Base-by-base conservation (phyloP, 2,797 vertebrate species). In the Sebastes hubbsi region DNA sequence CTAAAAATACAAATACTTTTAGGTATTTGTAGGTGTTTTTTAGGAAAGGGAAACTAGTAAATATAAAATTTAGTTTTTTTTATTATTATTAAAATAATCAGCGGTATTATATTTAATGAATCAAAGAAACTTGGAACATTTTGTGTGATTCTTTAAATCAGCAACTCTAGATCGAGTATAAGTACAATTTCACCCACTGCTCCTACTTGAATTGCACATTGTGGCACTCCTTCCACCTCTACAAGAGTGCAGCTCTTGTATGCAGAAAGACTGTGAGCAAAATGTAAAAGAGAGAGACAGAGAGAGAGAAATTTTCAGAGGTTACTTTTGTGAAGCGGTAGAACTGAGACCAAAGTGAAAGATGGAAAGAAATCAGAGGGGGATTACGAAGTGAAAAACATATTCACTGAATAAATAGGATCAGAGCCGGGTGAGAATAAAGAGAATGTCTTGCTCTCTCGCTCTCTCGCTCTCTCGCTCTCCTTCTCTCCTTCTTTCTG, bases 381-480 rank as follows among this genome's bases (percentile, higher is more conserved):
- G 86, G 82, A 88, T 93, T 90, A 87, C 22, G 56, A 60, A 88
- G 82, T 71, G 81, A 82, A 89, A 91, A 88, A 90, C 86, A 90
- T 54, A 91, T 85, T 87, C 78, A 79, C 75, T 80, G 86, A 89
- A 90, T 91, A 91, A 93, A 94, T 80, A 93, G 76, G 86, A 92
- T 92, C 90, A 92, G 86, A 91, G 89, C 65, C 18, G 29, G 77
- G 14, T 60, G 71, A 88, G 88, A 90, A 87, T 84, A 89, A 89
- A 90, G 88, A 49, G 75, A 71, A 63, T 24, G 70, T 75, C 72
- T 87, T 38, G 29, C 75, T 72, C 67, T 83, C 67, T 70, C 62
- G 60, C 1, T 81, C 59, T 52, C 22, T 6, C 29, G 20, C 29
- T 18, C 25, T 18, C 24, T 71, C 7, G 72, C 22, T 61, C 24